Conservation (phyloP, 2,797 vertebrate species). For the Chloroceryle amazona region DNA sequence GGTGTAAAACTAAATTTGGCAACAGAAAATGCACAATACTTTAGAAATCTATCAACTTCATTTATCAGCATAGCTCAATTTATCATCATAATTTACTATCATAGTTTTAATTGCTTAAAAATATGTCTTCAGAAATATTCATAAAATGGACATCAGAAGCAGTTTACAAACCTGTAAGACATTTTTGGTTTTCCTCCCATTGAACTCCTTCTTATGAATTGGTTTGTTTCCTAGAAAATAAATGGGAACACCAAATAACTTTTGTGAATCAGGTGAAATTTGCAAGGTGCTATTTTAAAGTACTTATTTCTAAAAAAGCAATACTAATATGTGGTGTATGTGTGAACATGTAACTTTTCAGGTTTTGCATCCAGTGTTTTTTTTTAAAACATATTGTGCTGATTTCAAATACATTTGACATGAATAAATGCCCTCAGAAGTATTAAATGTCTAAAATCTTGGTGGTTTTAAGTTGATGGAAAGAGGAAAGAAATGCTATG, state of each 20-base stretch:
- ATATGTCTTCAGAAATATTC: neutral
- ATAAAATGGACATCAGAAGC: neutral
- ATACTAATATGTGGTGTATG: neutral
- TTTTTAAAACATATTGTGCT: neutral
- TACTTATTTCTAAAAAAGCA: neutral
- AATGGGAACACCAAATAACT: neutral
- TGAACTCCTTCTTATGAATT: neutral
- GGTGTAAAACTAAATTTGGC: neutral
- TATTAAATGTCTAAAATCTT: neutral
- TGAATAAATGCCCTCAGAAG: neutral
- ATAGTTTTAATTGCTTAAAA: neutral
- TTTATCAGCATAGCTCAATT: neutral
- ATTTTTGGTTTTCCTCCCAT: neutral
- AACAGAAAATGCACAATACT: neutral
- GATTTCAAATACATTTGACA: neutral
- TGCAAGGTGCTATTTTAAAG: neutral
- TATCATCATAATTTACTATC: neutral
- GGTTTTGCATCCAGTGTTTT: neutral
- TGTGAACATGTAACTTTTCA: accelerated
- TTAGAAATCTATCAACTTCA: neutral
- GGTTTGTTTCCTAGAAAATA: neutral
- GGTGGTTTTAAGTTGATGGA: neutral
- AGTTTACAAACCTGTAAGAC: neutral
- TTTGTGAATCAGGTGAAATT: neutral
- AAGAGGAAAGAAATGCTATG: neutral